Evolutionary conservation across 2,113 vertebrate genomes (phyloP).

Genomic region (Pteropus alecto): DNA sequence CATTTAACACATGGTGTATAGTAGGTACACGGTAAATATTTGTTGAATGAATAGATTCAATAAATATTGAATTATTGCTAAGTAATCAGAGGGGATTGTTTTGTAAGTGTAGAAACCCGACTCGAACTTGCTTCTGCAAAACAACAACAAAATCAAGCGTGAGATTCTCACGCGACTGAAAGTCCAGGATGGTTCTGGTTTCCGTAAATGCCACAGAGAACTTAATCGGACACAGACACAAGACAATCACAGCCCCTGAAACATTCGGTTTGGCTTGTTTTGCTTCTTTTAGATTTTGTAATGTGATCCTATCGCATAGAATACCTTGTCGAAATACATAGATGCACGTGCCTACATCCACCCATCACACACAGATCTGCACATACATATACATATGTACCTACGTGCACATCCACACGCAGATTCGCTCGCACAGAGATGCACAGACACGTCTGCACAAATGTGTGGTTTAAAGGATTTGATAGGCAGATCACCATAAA

Average conservation of each 20-base stretch:
- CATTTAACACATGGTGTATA: neutral
- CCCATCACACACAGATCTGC: neutral
- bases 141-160: neutral
- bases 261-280: neutral
- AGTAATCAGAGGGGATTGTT: neutral
- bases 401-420: fast-evolving
- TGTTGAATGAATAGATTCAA: neutral
- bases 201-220: neutral
- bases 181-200: neutral
- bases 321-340: neutral
- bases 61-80: neutral
- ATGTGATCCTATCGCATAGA: neutral
- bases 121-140: neutral
- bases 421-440: neutral
- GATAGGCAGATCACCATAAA: neutral
- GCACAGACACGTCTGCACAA: neutral
- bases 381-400: neutral
- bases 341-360: neutral
- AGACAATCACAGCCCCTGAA: neutral
- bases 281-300: neutral
- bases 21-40: neutral
- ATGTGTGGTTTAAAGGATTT: neutral
- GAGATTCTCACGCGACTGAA: neutral
- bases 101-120: neutral
- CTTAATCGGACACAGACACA: neutral